A percentile compares a stretch with the other conserved stretches of the same genome.
Conservation (phyloP, 2,888 invertebrate species). For the Cephus pulcher region DNA sequence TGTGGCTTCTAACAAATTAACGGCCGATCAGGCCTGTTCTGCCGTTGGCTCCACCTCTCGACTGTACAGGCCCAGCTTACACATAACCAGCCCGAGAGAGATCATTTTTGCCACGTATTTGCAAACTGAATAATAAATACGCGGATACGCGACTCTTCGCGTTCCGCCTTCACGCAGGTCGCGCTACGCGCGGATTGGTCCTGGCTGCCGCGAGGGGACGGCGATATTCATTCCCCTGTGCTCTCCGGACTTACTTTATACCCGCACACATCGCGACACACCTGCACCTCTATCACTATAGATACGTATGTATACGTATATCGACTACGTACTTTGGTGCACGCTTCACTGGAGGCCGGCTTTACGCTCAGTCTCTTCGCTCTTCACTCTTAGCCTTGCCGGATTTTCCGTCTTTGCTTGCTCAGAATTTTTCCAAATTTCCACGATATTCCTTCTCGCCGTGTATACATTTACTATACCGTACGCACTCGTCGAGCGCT, state of each 20-base stretch:
- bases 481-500: neutral
- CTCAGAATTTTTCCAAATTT: neutral
- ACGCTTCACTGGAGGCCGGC: slow-evolving; percentile 40
- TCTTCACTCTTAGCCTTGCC: slow-evolving; percentile 33
- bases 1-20: slow-evolving; percentile 62
- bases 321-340: slow-evolving; percentile 11
- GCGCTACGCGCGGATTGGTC: slow-evolving; percentile 63
- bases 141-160: slow-evolving; percentile 60
- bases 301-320: slow-evolving; percentile 31
- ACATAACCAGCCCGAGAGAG: slow-evolving; percentile 48
- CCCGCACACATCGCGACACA: slow-evolving; percentile 3
- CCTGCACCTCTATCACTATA: slow-evolving; percentile 19
- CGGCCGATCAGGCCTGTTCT: slow-evolving; percentile 45
- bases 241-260: slow-evolving; percentile 31
- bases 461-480: neutral
- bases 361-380: slow-evolving; percentile 15
- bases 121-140: slow-evolving; percentile 67
- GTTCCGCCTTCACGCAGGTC: slow-evolving; percentile 66
- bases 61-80: slow-evolving; percentile 27
- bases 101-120: slow-evolving; percentile 65
- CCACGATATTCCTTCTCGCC: neutral
- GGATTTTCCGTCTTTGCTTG: neutral
- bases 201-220: slow-evolving; percentile 61
- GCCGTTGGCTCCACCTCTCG: slow-evolving; percentile 57
- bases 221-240: slow-evolving; percentile 55